A percentile compares a stretch with the other conserved stretches of the same genome.
phyloP scores from a whole-genome alignment of 1,140 invertebrate species.

The Brachionus sp. region DNA sequence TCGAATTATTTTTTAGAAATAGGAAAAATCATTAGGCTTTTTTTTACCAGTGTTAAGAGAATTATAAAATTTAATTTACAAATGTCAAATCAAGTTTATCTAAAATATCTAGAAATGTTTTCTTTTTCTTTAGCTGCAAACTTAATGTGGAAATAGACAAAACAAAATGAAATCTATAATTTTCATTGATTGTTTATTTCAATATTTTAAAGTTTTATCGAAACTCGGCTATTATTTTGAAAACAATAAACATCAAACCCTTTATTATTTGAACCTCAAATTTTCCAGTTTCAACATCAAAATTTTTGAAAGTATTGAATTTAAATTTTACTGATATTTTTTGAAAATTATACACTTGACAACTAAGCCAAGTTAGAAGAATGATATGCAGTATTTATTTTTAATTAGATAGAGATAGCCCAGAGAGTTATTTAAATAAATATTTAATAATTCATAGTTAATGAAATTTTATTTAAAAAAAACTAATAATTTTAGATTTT shows the following conservation, averaged over 20 bases:
- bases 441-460: background rate
- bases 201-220: background rate
- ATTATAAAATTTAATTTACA: background rate
- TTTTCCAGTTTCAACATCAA: too few species aligned
- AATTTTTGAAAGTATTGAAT: too few species aligned
- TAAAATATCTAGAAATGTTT: background rate
- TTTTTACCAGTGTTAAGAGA: background rate
- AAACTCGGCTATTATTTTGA: background rate
- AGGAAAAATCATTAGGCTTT: too few species aligned
- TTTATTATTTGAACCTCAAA: too few species aligned
- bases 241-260: too few species aligned
- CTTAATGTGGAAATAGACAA: background rate
- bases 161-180: background rate
- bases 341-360: too few species aligned
- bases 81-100: background rate
- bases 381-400: background rate
- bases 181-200: too few species aligned
- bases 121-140: background rate
- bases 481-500: background rate
- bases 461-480: background rate
- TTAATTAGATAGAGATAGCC: background rate
- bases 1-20: too few species aligned
- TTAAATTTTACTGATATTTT: too few species aligned
- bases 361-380: too few species aligned
- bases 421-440: background rate